phyloP scores from a whole-genome alignment of 2,113 vertebrate species.

The Poecilia latipinna region DNA sequence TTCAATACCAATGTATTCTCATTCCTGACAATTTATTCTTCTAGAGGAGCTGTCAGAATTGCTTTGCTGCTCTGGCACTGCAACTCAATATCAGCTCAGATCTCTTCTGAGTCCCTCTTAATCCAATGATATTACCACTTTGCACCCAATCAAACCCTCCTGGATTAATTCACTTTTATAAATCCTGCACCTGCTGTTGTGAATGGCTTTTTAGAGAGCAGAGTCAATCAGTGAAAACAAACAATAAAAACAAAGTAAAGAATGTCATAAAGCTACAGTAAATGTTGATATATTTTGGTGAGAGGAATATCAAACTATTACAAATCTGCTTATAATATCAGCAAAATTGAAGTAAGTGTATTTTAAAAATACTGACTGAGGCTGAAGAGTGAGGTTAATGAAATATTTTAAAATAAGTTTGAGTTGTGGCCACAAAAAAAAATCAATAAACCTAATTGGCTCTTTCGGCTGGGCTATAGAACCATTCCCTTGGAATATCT shows the following conservation, averaged over 20 bases:
- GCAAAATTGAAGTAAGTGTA: too few species aligned
- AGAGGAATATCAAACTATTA: neutral
- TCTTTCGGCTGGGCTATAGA: too few species aligned
- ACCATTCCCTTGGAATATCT: too few species aligned
- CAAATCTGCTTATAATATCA: too few species aligned
- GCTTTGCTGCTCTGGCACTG: conserved; percentile 39
- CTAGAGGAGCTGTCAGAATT: conserved; percentile 59
- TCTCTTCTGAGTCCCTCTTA: conserved; percentile 45
- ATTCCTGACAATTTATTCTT: conserved; percentile 48
- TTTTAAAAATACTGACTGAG: too few species aligned
- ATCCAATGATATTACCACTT: conserved; percentile 54
- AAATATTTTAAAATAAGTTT: too few species aligned
- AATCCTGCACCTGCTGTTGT: conserved; percentile 10
- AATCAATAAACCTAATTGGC: too few species aligned
- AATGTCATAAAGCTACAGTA: neutral
- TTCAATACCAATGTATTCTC: conserved; percentile 61
- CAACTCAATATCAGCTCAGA: conserved; percentile 56
- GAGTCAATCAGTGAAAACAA: conserved; percentile 3
- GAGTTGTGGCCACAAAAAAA: too few species aligned
- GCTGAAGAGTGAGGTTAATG: too few species aligned
- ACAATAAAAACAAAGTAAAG: neutral
- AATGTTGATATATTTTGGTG: neutral
- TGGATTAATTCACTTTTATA: conserved; percentile 35
- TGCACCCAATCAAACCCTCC: conserved; percentile 28
- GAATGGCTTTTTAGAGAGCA: conserved; percentile 5